Base-by-base conservation (phyloP, 2,797 vertebrate genomes). In the Lagorchestes hirsutus region DNA sequence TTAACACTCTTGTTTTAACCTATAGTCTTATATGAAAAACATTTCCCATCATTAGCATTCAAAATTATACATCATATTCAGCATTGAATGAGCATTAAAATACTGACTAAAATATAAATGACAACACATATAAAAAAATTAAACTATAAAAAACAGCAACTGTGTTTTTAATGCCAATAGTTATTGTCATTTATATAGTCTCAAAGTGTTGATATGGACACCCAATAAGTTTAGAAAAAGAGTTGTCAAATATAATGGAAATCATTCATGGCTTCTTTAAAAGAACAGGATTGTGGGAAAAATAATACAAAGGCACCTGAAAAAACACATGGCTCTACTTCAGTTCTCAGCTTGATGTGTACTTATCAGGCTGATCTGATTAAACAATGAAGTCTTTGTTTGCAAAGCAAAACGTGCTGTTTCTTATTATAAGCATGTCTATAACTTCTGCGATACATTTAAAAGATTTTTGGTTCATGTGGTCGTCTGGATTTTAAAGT, bases 251-350 rank as follows among this genome's bases (percentile, higher is more conserved):
- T 52, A 92, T 62, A 96, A 92, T n/a, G 96, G 90, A 31, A 67
- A 95, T 93, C 27, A 93, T 91, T 92, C 29, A 97, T 6, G 55
- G 27, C 50, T 55, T 91, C 52, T 94, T 93, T 92, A 90, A 93
- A 90, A 74, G 74, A 62, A 54, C 62, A 93, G 2, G 16, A 90
- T 92, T 96, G 95, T 18, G 57, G 31, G 28, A 5, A 59, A 94
- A 97, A 93, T 40, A 54, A 96, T 54, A 93, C 18, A 96, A 97
- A 95, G 56, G 90, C 93, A 97, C 97, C 9, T 93, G 82, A 97
- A 97, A 97, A 96, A 91, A 95, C 74, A 96, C 55, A 95, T 54
- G 31, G 59, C 10, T 95, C 24, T 91, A 95, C 40, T 92, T 96
- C 40, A 96, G 54, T 59, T 96, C 93, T 97, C 82, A 95, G 50